These are phyloP conservation scores for Hyperoplus lanceolatus DNA, from an alignment of 2,797 vertebrate species.

Conservation along the genomic window DNA sequence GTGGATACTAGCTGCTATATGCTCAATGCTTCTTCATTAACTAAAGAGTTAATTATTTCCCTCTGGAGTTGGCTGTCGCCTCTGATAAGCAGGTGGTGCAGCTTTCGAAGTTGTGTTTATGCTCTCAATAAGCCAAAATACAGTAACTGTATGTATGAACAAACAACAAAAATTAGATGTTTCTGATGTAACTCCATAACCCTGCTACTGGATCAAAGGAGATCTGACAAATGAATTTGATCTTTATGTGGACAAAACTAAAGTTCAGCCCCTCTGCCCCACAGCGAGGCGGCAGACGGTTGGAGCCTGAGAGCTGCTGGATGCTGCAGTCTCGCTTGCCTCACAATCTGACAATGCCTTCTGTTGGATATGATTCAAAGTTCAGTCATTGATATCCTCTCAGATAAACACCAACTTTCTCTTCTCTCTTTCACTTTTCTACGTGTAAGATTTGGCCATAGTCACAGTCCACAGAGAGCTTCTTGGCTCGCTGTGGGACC, in stretches of 20 bases:
- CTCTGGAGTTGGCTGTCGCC: no score
- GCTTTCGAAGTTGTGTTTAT: neutral
- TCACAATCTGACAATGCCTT: slow-evolving; percentile 52
- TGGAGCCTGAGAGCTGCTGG: slow-evolving; percentile 53
- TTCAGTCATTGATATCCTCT: slow-evolving; percentile 34
- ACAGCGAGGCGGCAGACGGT: slow-evolving; percentile 47
- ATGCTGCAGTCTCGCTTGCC: slow-evolving; percentile 48
- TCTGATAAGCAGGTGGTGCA: no score
- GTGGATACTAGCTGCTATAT: no score
- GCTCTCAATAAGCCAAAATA: neutral
- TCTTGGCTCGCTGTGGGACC: slow-evolving; percentile 34
- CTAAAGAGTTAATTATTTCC: no score
- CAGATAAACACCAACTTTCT: slow-evolving; percentile 27
- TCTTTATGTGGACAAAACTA: slow-evolving; percentile 41
- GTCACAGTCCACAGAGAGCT: slow-evolving; percentile 34
- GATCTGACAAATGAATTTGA: slow-evolving; percentile 27
- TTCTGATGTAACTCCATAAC: slow-evolving; percentile 21
- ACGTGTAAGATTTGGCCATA: slow-evolving; percentile 21
- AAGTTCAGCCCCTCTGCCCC: slow-evolving; percentile 20
- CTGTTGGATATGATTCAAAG: slow-evolving; percentile 42
- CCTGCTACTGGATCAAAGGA: slow-evolving; percentile 16
- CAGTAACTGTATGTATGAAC: neutral
- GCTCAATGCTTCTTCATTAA: no score
- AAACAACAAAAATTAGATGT: neutral
- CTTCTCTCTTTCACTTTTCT: slow-evolving; percentile 13